Evolutionary conservation across 2,888 invertebrate genomes (phyloP).

Genomic region (Physocephala rufipes): DNA sequence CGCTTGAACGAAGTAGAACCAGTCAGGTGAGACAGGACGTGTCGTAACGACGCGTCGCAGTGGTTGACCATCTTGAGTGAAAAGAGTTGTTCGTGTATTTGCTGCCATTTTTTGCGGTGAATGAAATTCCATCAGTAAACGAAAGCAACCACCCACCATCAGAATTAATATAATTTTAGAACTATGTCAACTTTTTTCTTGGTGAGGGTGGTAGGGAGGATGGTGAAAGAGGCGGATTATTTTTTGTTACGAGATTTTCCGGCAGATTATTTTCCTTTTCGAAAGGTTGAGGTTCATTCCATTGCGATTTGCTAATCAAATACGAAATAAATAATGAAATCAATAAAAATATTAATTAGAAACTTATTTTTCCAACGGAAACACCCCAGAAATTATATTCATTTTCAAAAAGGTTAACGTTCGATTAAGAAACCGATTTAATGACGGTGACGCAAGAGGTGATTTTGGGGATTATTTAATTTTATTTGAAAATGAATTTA

Average conservation of each 20-base stretch:
- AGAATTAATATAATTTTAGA: slow-evolving; percentile 49
- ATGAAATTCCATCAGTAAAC: slow-evolving; percentile 49
- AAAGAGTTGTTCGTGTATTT: slow-evolving; percentile 28
- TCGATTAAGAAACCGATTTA: too few species aligned
- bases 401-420: neutral
- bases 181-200: slow-evolving; percentile 28
- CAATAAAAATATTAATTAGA: neutral
- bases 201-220: too few species aligned
- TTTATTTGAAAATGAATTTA: too few species aligned
- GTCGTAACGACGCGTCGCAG: too few species aligned
- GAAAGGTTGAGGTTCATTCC: neutral
- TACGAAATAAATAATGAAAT: slow-evolving; percentile 2
- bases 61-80: too few species aligned
- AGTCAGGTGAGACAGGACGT: too few species aligned
- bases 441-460: too few species aligned
- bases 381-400: too few species aligned
- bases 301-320: slow-evolving; percentile 15
- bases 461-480: neutral
- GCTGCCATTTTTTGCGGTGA: slow-evolving; percentile 39
- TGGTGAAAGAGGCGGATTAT: neutral
- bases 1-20: too few species aligned
- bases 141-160: slow-evolving; percentile 55
- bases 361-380: neutral
- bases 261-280: neutral
- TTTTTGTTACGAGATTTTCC: slow-evolving; percentile 5